Evolutionary conservation across 2,113 vertebrate species (phyloP).

Genomic region (Balaeniceps rex): DNA sequence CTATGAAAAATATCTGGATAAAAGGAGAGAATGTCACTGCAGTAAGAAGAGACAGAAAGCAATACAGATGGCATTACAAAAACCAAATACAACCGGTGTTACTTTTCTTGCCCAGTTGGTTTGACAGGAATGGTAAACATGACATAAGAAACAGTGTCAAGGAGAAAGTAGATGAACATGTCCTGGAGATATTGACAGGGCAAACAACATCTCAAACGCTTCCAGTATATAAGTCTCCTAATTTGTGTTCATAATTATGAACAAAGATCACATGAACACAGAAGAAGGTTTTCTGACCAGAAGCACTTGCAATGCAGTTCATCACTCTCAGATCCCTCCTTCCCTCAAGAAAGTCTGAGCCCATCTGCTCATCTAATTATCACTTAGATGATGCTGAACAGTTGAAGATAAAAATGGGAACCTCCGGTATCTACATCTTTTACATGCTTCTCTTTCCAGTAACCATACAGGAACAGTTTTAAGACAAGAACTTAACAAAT

Average conservation of each 20-base stretch:
- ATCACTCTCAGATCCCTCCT: neutral
- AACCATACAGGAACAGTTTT: neutral
- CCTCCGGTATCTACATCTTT: neutral
- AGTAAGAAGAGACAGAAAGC: neutral
- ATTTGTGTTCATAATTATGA: neutral
- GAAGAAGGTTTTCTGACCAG: neutral
- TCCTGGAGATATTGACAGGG: neutral
- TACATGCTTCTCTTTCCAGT: neutral
- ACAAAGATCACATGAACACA: neutral
- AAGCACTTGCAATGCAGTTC: neutral
- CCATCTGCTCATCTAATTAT: neutral
- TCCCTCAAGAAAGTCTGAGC: neutral
- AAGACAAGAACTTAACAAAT: neutral
- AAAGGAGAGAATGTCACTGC: neutral
- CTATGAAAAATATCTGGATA: neutral
- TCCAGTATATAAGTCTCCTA: neutral
- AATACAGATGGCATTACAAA: neutral
- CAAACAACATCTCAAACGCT: neutral
- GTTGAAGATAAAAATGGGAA: neutral
- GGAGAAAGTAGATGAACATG: neutral
- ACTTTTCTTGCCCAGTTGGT: neutral
- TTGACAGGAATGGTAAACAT: neutral
- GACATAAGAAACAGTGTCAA: neutral
- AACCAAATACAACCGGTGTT: neutral
- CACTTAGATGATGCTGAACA: neutral